Percentiles rank a stretch among this genome's conserved stretches.
These are phyloP conservation scores for Drosophila lacicola DNA, from an alignment of 2,888 invertebrate species.

Conservation along the genomic window DNA sequence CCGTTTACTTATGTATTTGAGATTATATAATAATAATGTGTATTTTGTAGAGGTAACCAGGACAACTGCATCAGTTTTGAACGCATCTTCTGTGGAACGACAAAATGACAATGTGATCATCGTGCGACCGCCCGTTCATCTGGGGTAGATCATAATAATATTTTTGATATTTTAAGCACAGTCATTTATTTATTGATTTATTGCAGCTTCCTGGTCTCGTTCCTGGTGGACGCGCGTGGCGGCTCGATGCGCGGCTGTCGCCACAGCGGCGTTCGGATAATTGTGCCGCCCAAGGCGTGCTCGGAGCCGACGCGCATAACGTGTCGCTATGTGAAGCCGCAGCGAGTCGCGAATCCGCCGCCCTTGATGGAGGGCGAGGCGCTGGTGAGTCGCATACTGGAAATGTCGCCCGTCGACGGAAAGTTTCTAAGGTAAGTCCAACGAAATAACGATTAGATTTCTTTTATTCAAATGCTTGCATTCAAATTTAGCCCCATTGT, in stretches of 20 bases:
- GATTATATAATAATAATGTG: no score
- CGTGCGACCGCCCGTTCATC: constrained; percentile 88
- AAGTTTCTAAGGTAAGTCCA: constrained; percentile 94
- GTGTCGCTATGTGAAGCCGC: constrained; percentile 93
- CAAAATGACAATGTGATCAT: constrained; percentile 88
- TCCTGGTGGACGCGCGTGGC: constrained; percentile 99
- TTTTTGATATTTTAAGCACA: background rate
- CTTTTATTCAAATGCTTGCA: background rate
- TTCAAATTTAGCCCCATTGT: constrained; percentile 89
- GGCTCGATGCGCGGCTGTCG: constrained; percentile 99
- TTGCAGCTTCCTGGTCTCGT: constrained; percentile 97
- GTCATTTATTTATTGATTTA: no score
- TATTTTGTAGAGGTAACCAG: no score
- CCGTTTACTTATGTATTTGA: no score
- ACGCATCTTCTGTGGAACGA: constrained; percentile 75
- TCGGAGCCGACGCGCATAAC: constrained; percentile 98
- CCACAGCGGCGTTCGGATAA: constrained; percentile 97
- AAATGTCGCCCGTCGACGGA: constrained; percentile 97
- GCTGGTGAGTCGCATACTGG: constrained; percentile 96
- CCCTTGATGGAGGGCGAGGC: constrained; percentile 99
- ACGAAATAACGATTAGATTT: background rate
- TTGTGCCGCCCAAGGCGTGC: constrained; percentile 98
- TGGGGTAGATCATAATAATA: constrained; percentile 86
- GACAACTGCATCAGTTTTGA: constrained; percentile 8
- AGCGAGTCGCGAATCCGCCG: constrained; percentile 91